phyloP scores from a whole-genome alignment of 1,140 invertebrate genomes.

The Rhynchophorus ferrugineus region DNA sequence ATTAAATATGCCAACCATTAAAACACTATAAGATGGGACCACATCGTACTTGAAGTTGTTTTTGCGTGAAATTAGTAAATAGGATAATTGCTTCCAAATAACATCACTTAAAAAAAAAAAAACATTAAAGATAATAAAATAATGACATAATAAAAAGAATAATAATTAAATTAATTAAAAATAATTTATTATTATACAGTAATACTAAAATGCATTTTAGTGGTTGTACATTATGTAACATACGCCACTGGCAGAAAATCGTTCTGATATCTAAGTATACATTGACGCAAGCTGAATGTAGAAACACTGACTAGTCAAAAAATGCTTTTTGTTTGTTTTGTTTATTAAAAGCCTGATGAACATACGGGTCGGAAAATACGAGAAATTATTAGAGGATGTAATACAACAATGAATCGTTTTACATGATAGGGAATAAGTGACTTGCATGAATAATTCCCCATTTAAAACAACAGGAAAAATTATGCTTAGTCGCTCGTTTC shows the following conservation, averaged over 20 bases:
- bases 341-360: background rate
- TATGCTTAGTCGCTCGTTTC: background rate
- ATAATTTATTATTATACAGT: too few species aligned
- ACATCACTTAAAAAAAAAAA: too few species aligned
- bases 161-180: too few species aligned
- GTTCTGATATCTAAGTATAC: background rate
- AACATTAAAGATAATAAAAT: too few species aligned
- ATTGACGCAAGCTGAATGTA: conserved; percentile 1
- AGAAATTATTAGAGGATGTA: background rate
- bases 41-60: too few species aligned
- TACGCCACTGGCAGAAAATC: background rate
- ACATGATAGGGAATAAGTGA: background rate
- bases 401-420: background rate
- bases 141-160: too few species aligned
- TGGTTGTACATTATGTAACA: background rate
- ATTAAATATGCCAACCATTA: too few species aligned
- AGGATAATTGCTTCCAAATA: too few species aligned
- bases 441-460: background rate
- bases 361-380: background rate
- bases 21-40: too few species aligned
- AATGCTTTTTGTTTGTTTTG: conserved; percentile 1
- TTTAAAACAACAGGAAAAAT: background rate
- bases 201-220: too few species aligned
- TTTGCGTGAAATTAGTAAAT: too few species aligned
- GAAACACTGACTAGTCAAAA: background rate